A percentile compares a stretch with the other conserved stretches of the same genome.
Conservation (phyloP, 2,888 invertebrate species). For the Teleogryllus oceanicus region DNA sequence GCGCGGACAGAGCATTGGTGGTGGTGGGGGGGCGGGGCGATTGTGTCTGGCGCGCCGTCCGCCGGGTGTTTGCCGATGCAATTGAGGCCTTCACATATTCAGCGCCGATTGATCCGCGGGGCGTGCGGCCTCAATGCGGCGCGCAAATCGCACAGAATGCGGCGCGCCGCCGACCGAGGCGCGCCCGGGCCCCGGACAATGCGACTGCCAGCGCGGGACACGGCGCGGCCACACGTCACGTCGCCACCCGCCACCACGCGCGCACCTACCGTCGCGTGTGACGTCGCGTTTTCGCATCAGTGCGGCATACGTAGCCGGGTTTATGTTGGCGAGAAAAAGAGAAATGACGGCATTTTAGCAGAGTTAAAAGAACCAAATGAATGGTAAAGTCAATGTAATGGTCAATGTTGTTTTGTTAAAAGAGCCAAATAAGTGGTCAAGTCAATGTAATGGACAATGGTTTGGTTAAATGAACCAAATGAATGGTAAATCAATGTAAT, state of each 20-base stretch:
- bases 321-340: no score
- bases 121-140: not conserved
- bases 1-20: no score
- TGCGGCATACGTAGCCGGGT: no score
- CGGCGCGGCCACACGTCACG: not conserved
- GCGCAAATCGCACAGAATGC: not conserved
- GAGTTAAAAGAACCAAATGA: no score
- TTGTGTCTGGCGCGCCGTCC: not conserved
- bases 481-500: no score
- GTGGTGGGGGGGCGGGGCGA: no score
- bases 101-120: not conserved
- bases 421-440: no score
- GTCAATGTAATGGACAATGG: no score
- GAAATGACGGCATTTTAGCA: no score
- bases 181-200: not conserved
- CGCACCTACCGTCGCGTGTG: not conserved
- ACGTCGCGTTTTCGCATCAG: not conserved
- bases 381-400: no score
- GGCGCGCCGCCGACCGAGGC: not conserved
- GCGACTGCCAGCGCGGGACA: not conserved
- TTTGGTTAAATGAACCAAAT: no score
- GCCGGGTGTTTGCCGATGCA: not conserved
- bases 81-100: slow-evolving; percentile 5
- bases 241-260: not conserved
- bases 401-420: no score